phyloP scores from a whole-genome alignment of 2,888 invertebrate genomes.

The Trichogramma dendrolimi region DNA sequence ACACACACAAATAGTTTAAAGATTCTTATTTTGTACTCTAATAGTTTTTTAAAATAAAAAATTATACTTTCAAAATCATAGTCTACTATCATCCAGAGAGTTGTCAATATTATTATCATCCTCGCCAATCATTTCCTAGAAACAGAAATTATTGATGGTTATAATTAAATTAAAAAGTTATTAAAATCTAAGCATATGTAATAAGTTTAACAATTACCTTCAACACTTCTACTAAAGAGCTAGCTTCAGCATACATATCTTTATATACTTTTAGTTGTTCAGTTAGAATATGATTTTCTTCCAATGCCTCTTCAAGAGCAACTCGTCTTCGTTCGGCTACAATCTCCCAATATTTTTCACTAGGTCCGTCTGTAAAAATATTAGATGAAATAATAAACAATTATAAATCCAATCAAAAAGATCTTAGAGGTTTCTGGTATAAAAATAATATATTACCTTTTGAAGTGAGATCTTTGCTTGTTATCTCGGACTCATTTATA shows the following conservation, averaged over 20 bases:
- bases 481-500: constrained; percentile 57
- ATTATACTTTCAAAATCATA: constrained; percentile 13
- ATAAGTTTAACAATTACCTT: constrained; percentile 54
- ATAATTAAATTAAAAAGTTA: not conserved
- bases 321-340: constrained; percentile 70
- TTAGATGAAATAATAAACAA: not conserved
- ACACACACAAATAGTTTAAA: too few species aligned
- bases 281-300: constrained; percentile 64
- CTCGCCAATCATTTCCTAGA: constrained; percentile 64
- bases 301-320: constrained; percentile 68
- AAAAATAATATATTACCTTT: constrained; percentile 48
- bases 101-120: constrained; percentile 52
- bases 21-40: too few species aligned
- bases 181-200: not conserved
- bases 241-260: constrained; percentile 72
- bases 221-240: constrained; percentile 69
- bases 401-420: not conserved
- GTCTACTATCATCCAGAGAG: constrained; percentile 45
- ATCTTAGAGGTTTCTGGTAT: not conserved
- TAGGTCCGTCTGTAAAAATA: constrained; percentile 56
- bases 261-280: constrained; percentile 67
- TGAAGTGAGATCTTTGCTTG: constrained; percentile 67
- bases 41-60: not conserved
- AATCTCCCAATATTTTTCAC: constrained; percentile 72
- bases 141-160: constrained; percentile 26